Conservation (phyloP, 2,797 vertebrate genomes). For the Eulemur rubriventer region DNA sequence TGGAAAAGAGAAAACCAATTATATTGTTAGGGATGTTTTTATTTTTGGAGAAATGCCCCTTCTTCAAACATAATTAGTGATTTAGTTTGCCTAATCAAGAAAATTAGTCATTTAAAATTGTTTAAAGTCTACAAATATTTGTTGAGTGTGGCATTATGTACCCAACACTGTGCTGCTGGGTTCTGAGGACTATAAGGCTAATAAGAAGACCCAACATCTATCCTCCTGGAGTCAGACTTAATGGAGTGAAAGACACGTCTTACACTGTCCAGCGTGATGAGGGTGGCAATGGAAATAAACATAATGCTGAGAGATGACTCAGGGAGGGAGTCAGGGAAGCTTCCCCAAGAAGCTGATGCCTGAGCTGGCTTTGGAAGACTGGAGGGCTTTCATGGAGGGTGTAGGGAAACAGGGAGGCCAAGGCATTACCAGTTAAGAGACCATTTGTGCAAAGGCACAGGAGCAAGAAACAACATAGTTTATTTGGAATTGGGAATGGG, state of each 20-base stretch:
- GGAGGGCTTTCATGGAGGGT: background rate
- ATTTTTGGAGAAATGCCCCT: background rate
- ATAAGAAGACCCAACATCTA: background rate
- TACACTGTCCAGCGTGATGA: background rate
- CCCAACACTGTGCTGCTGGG: background rate
- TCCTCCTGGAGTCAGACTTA: background rate
- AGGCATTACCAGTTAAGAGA: background rate
- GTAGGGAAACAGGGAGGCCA: background rate
- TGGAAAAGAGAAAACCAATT: constrained; percentile 17
- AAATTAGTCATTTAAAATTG: background rate
- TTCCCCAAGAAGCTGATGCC: background rate
- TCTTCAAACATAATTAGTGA: constrained; percentile 41
- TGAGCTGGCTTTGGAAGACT: background rate
- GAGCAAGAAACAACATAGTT: background rate
- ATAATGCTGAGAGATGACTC: background rate
- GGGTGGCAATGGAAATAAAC: background rate
- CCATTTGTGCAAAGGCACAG: background rate
- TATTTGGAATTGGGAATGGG: background rate
- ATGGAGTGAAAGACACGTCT: background rate
- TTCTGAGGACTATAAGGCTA: background rate
- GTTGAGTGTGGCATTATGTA: background rate
- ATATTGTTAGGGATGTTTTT: background rate
- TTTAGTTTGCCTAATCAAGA: constrained; percentile 35
- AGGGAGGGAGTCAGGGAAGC: background rate
- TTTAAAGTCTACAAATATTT: constrained; percentile 47